Evolutionary conservation across 2,113 vertebrate species (phyloP), one percentile per base, ranked within the genome.

Genomic region (Cynoglossus semilaevis): DNA sequence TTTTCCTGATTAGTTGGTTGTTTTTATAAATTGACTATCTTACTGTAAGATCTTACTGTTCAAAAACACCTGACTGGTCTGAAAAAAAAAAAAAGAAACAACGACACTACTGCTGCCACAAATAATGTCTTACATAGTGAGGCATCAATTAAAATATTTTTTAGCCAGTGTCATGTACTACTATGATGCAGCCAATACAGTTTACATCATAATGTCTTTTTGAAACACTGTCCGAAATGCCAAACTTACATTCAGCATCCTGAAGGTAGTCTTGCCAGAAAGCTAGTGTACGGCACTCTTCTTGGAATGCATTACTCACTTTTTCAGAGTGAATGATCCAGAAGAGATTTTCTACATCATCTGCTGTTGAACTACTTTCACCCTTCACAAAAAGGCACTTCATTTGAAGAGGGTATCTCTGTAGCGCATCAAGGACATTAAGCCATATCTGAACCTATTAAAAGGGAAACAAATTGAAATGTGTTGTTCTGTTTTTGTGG

Each of bases 201-300:
- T n/a, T n/a, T n/a, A n/a, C n/a, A 41, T 13, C 11, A 41, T 3
- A 40, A 40, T 4, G 13, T 42, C 12, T 13, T 15, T 5, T 42
- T 13, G 12, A 13, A 42, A 42, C 40, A 42, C 13, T 42, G 1
- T 42, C 40, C 13, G 12, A 52, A 37, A 47, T 53, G 43, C n/a
- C 14, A 29, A 42, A 48, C 57, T 60, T 52, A 53, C 56, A 44
- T 44, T 57, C 63, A 66, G 46, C 54, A 66, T 66, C 54, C 53
- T 66, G 63, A 51, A 66, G 63, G 1, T 66, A 66, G 40, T 58
- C 53, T 58, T 66, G 53, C 46, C 63, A 58, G 48, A 66, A 66
- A 57, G 46, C 19, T 52, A 57, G 15, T n/a, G 44, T 58, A 0
- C 8, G 40, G 16, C 54, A 38, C 47, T 58, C 40, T 16, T 22